Conservation (phyloP, 2,888 invertebrate genomes). For the Ophion ventricosus region DNA sequence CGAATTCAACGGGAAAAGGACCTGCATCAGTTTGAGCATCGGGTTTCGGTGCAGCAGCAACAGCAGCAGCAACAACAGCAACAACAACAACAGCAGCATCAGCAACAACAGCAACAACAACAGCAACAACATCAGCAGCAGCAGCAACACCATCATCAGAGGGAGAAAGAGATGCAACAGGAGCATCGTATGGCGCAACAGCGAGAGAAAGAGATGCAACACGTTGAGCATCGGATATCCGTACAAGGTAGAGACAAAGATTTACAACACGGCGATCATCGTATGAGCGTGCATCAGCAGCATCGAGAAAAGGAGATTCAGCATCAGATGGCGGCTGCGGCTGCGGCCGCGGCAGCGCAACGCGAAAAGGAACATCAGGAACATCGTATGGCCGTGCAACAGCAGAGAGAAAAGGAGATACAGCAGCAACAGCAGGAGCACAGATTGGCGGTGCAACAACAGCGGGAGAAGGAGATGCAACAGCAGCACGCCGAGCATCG, state of each 20-base stretch:
- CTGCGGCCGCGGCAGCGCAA: slow-evolving; percentile 76
- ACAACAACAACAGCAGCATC: slow-evolving; percentile 69
- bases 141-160: slow-evolving; percentile 72
- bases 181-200: slow-evolving; percentile 67
- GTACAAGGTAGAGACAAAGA: slow-evolving; percentile 78
- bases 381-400: slow-evolving; percentile 74
- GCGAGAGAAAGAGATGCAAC: slow-evolving; percentile 71
- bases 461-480: slow-evolving; percentile 78
- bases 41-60: slow-evolving; percentile 74
- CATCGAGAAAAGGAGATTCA: slow-evolving; percentile 80
- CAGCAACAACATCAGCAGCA: slow-evolving; percentile 80
- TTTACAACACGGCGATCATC: slow-evolving; percentile 71
- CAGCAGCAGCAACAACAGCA: slow-evolving; percentile 74
- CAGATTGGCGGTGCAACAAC: slow-evolving; percentile 75
- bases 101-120: slow-evolving; percentile 64
- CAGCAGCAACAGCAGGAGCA: slow-evolving; percentile 70
- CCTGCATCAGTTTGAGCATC: slow-evolving; percentile 74
- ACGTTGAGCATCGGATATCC: slow-evolving; percentile 65
- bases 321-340: slow-evolving; percentile 76
- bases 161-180: slow-evolving; percentile 68
- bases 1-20: slow-evolving; percentile 80
- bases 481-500: slow-evolving; percentile 77
- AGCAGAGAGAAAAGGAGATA: slow-evolving; percentile 71
- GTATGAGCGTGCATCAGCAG: slow-evolving; percentile 73
- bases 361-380: slow-evolving; percentile 80